Evolutionary conservation across 2,113 vertebrate genomes (phyloP).

Genomic region (Tretioscincus oriximinensis): DNA sequence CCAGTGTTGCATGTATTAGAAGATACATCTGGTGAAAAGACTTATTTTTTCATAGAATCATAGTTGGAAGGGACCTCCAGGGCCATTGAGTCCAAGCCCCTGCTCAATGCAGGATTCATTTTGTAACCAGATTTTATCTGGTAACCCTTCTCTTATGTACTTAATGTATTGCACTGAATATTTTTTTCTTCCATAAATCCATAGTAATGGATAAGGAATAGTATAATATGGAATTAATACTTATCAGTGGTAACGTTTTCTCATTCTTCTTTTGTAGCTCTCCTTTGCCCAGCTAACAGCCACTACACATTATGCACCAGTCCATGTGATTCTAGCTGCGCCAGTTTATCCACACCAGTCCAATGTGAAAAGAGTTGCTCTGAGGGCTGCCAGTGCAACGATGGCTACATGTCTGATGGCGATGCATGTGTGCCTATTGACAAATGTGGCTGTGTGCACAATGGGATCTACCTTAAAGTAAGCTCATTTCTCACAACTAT

Average conservation of each 20-base stretch:
- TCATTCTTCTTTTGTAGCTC: constrained; percentile 43
- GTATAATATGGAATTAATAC: neutral
- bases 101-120: too few relatives aligned
- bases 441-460: constrained; percentile 67
- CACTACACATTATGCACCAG: constrained; percentile 70
- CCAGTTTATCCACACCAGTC: constrained; percentile 42
- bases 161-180: too few relatives aligned
- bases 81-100: too few relatives aligned
- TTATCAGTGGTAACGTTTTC: neutral
- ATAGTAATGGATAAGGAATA: too few relatives aligned
- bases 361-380: constrained; percentile 50
- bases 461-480: constrained; percentile 60
- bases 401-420: constrained; percentile 65
- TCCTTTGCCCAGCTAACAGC: constrained; percentile 65
- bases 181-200: too few relatives aligned
- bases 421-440: constrained; percentile 62
- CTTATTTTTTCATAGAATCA: too few relatives aligned
- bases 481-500: neutral
- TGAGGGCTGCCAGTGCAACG: constrained; percentile 75
- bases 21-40: too few relatives aligned
- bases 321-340: constrained; percentile 68
- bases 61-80: too few relatives aligned
- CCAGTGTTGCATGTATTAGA: too few relatives aligned
- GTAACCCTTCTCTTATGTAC: too few relatives aligned
- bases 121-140: too few relatives aligned